These are phyloP conservation scores for Bombus vancouverensis DNA, from an alignment of 1,140 invertebrate genomes.

Conservation along the genomic window DNA sequence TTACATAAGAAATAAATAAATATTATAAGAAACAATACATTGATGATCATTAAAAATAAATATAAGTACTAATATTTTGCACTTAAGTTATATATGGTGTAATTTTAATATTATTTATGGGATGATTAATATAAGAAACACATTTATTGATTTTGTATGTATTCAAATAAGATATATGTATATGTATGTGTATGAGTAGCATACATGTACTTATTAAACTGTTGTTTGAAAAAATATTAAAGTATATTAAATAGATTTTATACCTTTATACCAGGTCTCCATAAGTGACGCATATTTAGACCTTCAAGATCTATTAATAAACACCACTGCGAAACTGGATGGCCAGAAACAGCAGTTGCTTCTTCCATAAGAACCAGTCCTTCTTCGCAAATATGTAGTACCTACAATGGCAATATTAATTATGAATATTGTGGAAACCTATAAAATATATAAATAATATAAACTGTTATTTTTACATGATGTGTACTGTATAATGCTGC, in stretches of 20 bases:
- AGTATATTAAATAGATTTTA: conserved; percentile 1
- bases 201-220: background rate
- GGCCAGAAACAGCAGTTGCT: conserved; percentile 88
- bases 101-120: no score
- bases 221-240: background rate
- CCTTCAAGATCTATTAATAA: conserved; percentile 96
- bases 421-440: conserved; percentile 26
- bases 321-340: conserved; percentile 94
- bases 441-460: conserved; percentile 17
- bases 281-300: conserved; percentile 97
- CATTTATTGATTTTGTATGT: no score
- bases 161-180: background rate
- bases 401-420: conserved; percentile 80
- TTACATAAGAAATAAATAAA: no score
- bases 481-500: background rate
- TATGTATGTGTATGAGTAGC: background rate
- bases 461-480: background rate
- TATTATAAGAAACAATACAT: no score
- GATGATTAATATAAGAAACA: background rate
- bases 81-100: no score
- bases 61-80: no score
- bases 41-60: no score
- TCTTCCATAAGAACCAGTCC: conserved; percentile 92
- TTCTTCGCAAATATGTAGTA: conserved; percentile 93
- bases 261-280: conserved; percentile 94